Base-by-base conservation (phyloP, 92 coral and sea anemone species). In the Isaurus tuberculatus region DNA sequence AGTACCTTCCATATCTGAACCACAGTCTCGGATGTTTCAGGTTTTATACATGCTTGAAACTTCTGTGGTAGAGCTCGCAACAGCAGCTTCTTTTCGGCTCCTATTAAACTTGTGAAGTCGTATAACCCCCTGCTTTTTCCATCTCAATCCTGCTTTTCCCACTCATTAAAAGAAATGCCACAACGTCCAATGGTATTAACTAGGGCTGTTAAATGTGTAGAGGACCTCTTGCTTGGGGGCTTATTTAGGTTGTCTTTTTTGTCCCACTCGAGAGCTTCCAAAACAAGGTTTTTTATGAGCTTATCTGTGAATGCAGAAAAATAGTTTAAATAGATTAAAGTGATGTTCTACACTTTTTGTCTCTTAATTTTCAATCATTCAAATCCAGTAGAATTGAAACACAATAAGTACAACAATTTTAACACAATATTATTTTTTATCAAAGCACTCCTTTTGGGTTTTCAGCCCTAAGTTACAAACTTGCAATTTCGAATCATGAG, bases 121-220 rank as follows among this genome's bases (percentile, higher is more conserved):
- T 86, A 79, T 4, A 72, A 80, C 6, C 87, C 95, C 72, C 91
- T 92, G 13, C 83, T 88, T 9, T 64, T 87, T 7, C 92, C 92
- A 86, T 92, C 91, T 29, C 91, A 91, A 84, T 89, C 85, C 1
- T 20, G 20, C 42, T 92, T 92, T 72, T 92, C 95, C 95, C 92
- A 91, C 2, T 88, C 81, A 44, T 31, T 69, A 55, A 88, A 91
- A 2, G 90, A 88, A n/a, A 88, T 79, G 28, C 95, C 92, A 79
- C 95, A 90, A 79, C 90, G 90, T 19, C 49, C 51, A 32, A 90
- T 84, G 30, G 92, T 88, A 2, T 81, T 77, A 23, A 90, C 33
- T 17, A 92, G 82, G 74, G 42, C 55, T 68, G 87, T 75, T 26
- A 90, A 33, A 42, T 90, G 88, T 9, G 51, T 75, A 10, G 81